Evolutionary conservation across 2,888 invertebrate species (phyloP).

Genomic region (Drosophila paramelanica): DNA sequence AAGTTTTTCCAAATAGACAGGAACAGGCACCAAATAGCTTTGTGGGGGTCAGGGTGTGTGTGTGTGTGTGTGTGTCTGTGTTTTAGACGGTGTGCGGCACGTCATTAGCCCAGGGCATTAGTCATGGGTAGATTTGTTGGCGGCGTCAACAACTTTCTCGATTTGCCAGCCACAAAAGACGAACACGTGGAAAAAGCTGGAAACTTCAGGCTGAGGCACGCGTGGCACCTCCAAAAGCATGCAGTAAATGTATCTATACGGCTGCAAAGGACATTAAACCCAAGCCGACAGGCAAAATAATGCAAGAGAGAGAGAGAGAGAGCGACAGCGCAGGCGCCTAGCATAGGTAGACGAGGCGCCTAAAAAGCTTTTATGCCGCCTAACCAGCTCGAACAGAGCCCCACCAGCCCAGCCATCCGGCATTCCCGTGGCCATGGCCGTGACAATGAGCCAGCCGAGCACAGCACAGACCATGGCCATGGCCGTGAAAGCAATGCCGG

Average conservation of each 20-base stretch:
- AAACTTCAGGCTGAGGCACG: slow-evolving; percentile 27
- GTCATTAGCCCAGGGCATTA: slow-evolving; percentile 65
- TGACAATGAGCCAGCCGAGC: slow-evolving; percentile 66
- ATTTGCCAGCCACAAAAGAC: slow-evolving; percentile 36
- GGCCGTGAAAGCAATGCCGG: slow-evolving; percentile 59
- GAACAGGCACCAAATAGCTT: slow-evolving; percentile 3
- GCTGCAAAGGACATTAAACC: slow-evolving; percentile 83
- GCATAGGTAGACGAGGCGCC: slow-evolving; percentile 42
- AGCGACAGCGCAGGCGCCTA: slow-evolving; percentile 54
- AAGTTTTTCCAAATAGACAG: slow-evolving; percentile 64
- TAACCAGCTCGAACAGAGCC: not conserved
- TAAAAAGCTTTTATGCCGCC: slow-evolving; percentile 1
- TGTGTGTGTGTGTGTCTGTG: not conserved
- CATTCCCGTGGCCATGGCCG: slow-evolving; percentile 66
- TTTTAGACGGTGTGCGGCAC: slow-evolving; percentile 20
- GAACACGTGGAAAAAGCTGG: slow-evolving; percentile 49
- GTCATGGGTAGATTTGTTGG: slow-evolving; percentile 63
- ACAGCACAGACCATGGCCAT: slow-evolving; percentile 60
- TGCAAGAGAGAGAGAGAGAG: slow-evolving; percentile 8
- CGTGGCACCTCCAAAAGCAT: slow-evolving; percentile 34
- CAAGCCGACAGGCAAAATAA: slow-evolving; percentile 23
- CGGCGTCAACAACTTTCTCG: slow-evolving; percentile 66
- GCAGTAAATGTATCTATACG: slow-evolving; percentile 71
- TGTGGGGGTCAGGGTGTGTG: slow-evolving; percentile 12
- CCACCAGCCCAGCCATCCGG: slow-evolving; percentile 54